Evolutionary conservation across 2,888 invertebrate species (phyloP).

Genomic region (Anorthoa munda): DNA sequence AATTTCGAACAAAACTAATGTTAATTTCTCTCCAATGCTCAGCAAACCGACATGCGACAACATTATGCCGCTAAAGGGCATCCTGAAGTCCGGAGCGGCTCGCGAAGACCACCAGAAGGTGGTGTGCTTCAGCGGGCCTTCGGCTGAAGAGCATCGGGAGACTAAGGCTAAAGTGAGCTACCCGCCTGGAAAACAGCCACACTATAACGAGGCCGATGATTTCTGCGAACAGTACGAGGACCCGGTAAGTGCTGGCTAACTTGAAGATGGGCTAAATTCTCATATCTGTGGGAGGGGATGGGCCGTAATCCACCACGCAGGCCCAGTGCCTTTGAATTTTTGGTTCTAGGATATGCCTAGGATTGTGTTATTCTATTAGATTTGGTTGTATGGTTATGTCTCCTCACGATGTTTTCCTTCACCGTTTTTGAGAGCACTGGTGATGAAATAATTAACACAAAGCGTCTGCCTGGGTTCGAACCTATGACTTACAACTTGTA

Average conservation of each 20-base stretch:
- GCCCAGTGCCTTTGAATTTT: too few relatives aligned
- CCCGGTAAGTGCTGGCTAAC: constrained; percentile 68
- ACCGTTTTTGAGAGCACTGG: too few relatives aligned
- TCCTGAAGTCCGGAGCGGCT: constrained; percentile 83
- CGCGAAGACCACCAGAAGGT: constrained; percentile 87
- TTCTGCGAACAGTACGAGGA: constrained; percentile 82
- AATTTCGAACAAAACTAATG: neutral
- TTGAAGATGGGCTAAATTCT: neutral
- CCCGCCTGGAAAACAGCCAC: constrained; percentile 82
- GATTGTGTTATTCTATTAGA: too few relatives aligned
- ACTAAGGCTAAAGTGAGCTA: constrained; percentile 62
- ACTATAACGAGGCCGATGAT: constrained; percentile 78
- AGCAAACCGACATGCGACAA: constrained; percentile 84
- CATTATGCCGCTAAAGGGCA: constrained; percentile 84
- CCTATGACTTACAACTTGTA: too few relatives aligned
- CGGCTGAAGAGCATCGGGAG: constrained; percentile 78
- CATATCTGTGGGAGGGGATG: too few relatives aligned
- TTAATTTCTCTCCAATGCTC: constrained; percentile 21
- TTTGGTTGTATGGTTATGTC: too few relatives aligned
- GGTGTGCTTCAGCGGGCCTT: constrained; percentile 87
- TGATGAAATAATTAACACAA: too few relatives aligned
- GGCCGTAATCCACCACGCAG: too few relatives aligned
- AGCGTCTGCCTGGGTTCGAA: too few relatives aligned
- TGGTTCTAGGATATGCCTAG: too few relatives aligned
- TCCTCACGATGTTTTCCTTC: too few relatives aligned